phyloP scores from a whole-genome alignment of 2,888 invertebrate species.

The Platycnemis pennipes region DNA sequence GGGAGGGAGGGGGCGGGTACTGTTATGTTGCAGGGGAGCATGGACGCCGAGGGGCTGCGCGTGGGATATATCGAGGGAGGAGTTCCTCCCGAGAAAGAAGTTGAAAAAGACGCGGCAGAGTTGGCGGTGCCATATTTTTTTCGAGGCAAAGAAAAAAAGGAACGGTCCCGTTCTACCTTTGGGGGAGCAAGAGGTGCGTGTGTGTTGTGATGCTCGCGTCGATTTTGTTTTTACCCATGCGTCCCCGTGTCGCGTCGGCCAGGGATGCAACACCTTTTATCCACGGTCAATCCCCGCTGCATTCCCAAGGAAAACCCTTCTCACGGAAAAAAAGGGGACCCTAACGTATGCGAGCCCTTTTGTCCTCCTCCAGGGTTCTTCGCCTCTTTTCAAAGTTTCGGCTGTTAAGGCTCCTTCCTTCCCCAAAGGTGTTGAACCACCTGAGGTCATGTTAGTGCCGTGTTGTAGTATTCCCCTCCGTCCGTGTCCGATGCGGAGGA shows the following conservation, averaged over 20 bases:
- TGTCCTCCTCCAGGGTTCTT: neutral
- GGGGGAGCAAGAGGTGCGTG: neutral
- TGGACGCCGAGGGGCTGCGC: neutral
- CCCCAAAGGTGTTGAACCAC: conserved; percentile 50
- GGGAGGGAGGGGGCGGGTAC: neutral
- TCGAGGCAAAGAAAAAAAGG: neutral
- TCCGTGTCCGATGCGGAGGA: neutral
- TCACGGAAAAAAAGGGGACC: neutral
- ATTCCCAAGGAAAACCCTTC: conserved; percentile 15
- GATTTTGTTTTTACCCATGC: neutral
- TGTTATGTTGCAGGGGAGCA: conserved; percentile 16
- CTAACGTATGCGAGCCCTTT: neutral
- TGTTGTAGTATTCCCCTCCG: neutral
- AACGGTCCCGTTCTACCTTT: neutral
- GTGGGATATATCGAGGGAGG: neutral
- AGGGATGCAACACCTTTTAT: neutral
- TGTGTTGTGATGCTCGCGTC: neutral
- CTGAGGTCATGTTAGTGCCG: conserved; percentile 45
- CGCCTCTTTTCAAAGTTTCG: neutral
- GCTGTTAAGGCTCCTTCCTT: neutral
- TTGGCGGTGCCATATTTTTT: conserved; percentile 25
- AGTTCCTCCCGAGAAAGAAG: neutral
- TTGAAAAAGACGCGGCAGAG: neutral
- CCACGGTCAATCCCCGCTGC: neutral
- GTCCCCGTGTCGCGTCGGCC: neutral